Evolutionary conservation across 2,113 vertebrate species (phyloP).

Genomic region (Plecturocebus donacophilus): DNA sequence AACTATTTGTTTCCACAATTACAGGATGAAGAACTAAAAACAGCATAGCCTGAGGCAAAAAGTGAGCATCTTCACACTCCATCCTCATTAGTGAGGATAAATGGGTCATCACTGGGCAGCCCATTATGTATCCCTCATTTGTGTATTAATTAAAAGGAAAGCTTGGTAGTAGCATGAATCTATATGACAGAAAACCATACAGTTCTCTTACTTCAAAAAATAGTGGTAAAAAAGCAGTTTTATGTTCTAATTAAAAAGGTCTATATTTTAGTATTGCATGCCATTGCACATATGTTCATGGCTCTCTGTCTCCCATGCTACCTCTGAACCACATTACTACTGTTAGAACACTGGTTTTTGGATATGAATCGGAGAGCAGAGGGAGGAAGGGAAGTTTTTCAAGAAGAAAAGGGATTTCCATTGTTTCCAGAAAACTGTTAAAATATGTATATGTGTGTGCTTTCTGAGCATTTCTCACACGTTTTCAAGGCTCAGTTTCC

Average conservation of each 20-base stretch:
- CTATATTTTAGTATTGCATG: not conserved
- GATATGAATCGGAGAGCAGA: not conserved
- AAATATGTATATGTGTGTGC: not conserved
- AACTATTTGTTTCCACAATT: slow-evolving; percentile 64
- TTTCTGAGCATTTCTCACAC: slow-evolving; percentile 10
- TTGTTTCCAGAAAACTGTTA: slow-evolving; percentile 49
- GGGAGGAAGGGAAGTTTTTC: not conserved
- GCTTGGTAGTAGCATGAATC: slow-evolving; percentile 41
- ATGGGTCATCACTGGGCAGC: slow-evolving; percentile 33
- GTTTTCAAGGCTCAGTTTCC: slow-evolving; percentile 8
- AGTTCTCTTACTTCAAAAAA: slow-evolving; percentile 50
- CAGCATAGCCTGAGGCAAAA: slow-evolving; percentile 56
- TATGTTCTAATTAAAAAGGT: slow-evolving; percentile 53
- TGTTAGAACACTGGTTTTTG: not conserved
- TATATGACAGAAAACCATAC: slow-evolving; percentile 53
- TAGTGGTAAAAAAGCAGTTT: slow-evolving; percentile 62
- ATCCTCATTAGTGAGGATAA: slow-evolving; percentile 58
- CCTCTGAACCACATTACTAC: not conserved
- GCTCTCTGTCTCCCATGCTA: not conserved
- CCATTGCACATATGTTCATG: not conserved
- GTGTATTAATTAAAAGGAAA: slow-evolving; percentile 70
- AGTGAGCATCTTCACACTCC: slow-evolving; percentile 50
- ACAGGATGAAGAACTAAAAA: slow-evolving; percentile 61
- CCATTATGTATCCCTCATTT: slow-evolving; percentile 51
- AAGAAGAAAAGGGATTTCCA: slow-evolving; percentile 34